Base-by-base conservation (phyloP, 2,113 vertebrate genomes). In the Rhodinocichla rosea region DNA sequence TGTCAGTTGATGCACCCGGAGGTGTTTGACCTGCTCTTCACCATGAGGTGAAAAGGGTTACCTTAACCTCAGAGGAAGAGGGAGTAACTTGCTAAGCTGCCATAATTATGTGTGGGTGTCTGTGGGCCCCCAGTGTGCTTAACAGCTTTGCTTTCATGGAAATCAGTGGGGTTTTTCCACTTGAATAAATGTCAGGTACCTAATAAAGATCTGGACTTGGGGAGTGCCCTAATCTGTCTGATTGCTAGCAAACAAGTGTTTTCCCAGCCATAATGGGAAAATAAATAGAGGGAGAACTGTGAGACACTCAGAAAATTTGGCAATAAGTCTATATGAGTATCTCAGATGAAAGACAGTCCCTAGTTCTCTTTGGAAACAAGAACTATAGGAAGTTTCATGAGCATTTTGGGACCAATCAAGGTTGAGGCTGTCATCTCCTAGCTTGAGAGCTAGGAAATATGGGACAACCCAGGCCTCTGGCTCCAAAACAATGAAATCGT, bases 331-430 rank as follows among this genome's bases (percentile, higher is more conserved):
- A 7, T 60, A 53, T 47, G 53, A 92, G 56, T 82, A 81, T 88
- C 79, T 93, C 73, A 91, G 80, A 81, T 0, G 0, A 93, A 89
- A 97, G 64, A 74, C 15, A 83, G 83, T 81, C 40, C 44, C 74
- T 86, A 80, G 32, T 59, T 96, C 79, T 88, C 56, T 75, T 91
- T 96, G 94, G 86, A 94, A 96, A 73, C 11, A 68, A 60, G 50
- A 71, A 83, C 92, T 82, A 44, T 30, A 78, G 49, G 69, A 92
- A 89, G 65, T 91, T 95, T 90, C 68, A 92, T 81, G 86, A 84
- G 73, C 32, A 62, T 90, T 94, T 90, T 57, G 93, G 80, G 90
- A 93, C 60, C 39, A 74, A 53, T 81, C 28, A 75, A 78, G 32
- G 60, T 64, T 77, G 52, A 90, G 16, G n/a, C 57, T 93, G 59